phyloP scores from a whole-genome alignment of 2,888 invertebrate species.

The Drosophila kambysellisi region DNA sequence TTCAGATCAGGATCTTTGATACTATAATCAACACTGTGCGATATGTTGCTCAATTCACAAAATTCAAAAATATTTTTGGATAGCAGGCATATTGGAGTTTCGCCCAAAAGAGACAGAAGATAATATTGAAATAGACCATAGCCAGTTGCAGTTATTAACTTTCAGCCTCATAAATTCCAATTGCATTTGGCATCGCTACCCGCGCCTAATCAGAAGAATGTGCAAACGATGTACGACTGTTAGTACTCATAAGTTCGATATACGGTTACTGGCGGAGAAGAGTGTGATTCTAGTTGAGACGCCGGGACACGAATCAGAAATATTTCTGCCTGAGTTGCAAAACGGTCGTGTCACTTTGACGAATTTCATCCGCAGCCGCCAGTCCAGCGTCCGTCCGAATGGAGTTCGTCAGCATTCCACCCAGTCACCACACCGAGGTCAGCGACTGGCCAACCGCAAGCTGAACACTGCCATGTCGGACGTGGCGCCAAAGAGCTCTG shows the following conservation, averaged over 20 bases:
- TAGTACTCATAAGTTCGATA: constrained; percentile 20
- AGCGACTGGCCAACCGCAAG: constrained; percentile 13
- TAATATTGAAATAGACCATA: background rate
- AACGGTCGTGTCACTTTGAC: constrained; percentile 30
- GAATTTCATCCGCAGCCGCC: constrained; percentile 46
- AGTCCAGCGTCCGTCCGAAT: background rate
- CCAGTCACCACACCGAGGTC: background rate
- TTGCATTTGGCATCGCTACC: background rate
- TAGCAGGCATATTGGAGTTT: background rate
- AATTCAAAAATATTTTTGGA: constrained; percentile 24
- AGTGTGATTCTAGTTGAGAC: constrained; percentile 50
- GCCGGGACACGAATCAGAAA: constrained; percentile 53
- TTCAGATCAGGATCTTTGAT: constrained; percentile 14
- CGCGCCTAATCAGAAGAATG: constrained; percentile 16
- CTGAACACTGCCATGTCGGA: constrained; percentile 30
- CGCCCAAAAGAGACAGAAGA: background rate
- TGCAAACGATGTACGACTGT: background rate
- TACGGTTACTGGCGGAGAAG: constrained; percentile 46
- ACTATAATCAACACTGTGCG: constrained; percentile 15
- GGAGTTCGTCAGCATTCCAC: background rate
- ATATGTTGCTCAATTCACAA: constrained; percentile 9
- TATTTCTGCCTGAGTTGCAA: constrained; percentile 52
- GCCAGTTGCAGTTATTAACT: background rate
- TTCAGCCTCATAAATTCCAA: background rate
- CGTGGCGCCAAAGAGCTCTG: constrained; percentile 6